Conservation (phyloP, 2,113 vertebrate species). For the Dascyllus trimaculatus region DNA sequence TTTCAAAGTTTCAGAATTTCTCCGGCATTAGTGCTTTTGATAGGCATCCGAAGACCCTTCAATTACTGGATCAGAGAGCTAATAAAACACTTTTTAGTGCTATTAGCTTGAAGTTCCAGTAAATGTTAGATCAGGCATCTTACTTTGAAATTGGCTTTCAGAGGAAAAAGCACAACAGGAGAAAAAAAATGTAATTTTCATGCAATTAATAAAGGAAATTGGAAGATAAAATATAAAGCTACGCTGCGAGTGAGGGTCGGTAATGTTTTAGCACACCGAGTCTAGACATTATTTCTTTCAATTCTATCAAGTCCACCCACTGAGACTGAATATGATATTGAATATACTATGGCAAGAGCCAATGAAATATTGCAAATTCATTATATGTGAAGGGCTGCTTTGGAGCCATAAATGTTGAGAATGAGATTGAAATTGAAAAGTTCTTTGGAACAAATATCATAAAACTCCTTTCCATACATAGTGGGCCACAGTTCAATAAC, state of each 20-base stretch:
- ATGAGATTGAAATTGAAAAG: slow-evolving; percentile 84
- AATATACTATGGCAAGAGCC: slow-evolving; percentile 70
- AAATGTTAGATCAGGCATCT: slow-evolving; percentile 41
- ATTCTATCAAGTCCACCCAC: slow-evolving; percentile 67
- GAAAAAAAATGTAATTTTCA: slow-evolving; percentile 55
- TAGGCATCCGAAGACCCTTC: slow-evolving; percentile 12
- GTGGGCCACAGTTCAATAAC: slow-evolving; percentile 63
- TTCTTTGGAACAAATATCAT: slow-evolving; percentile 79
- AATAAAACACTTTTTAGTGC: slow-evolving; percentile 26
- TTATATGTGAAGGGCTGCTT: slow-evolving; percentile 77
- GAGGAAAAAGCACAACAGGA: slow-evolving; percentile 49
- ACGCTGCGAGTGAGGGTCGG: slow-evolving; percentile 34
- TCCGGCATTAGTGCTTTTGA: neutral
- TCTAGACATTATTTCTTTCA: slow-evolving; percentile 53
- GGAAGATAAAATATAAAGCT: slow-evolving; percentile 57
- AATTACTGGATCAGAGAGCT: slow-evolving; percentile 30
- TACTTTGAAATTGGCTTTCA: slow-evolving; percentile 52
- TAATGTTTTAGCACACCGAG: slow-evolving; percentile 50
- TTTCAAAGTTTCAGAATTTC: neutral
- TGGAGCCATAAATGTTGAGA: slow-evolving; percentile 81
- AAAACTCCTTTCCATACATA: slow-evolving; percentile 69
- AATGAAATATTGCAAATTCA: slow-evolving; percentile 80
- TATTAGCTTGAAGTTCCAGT: slow-evolving; percentile 38
- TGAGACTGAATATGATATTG: slow-evolving; percentile 69
- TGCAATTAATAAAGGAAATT: slow-evolving; percentile 75